Evolutionary conservation across 2,888 invertebrate genomes (phyloP).

Genomic region (Drosophila helvetica): DNA sequence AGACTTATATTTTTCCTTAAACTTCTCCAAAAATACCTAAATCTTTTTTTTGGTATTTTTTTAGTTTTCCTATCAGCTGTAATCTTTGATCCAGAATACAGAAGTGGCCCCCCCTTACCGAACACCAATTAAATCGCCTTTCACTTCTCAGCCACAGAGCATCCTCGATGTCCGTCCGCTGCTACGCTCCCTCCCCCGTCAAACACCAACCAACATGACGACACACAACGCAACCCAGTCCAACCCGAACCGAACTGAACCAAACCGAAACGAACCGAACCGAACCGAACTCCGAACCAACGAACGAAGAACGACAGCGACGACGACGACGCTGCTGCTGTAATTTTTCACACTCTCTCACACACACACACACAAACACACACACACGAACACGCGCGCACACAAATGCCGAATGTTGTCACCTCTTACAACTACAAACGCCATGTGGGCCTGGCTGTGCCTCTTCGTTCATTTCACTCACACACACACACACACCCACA

Average conservation of each 20-base stretch:
- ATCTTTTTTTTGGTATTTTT: neutral
- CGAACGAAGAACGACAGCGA: slow-evolving; percentile 20
- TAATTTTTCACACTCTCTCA: slow-evolving; percentile 71
- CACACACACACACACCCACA: slow-evolving; percentile 41
- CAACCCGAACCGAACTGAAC: slow-evolving; percentile 25
- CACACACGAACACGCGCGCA: slow-evolving; percentile 20
- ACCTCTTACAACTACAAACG: slow-evolving; percentile 73
- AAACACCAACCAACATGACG: neutral
- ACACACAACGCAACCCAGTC: slow-evolving; percentile 1
- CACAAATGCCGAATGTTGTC: slow-evolving; percentile 64
- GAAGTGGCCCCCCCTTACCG: neutral
- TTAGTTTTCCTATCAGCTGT: neutral
- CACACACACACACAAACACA: slow-evolving; percentile 40
- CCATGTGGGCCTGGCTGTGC: slow-evolving; percentile 13
- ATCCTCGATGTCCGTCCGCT: slow-evolving; percentile 43
- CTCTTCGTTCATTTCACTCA: slow-evolving; percentile 58
- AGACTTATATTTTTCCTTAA: neutral
- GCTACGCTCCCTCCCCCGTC: neutral
- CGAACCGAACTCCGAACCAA: slow-evolving; percentile 16
- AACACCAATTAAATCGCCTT: slow-evolving; percentile 58
- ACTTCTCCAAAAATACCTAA: neutral
- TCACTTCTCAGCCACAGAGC: slow-evolving; percentile 38
- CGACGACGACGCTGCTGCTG: slow-evolving; percentile 66
- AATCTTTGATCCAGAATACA: neutral
- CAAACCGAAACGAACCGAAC: slow-evolving; percentile 17